Evolutionary conservation across 2,888 invertebrate genomes (phyloP).

Genomic region (Chloroclysta siterata): DNA sequence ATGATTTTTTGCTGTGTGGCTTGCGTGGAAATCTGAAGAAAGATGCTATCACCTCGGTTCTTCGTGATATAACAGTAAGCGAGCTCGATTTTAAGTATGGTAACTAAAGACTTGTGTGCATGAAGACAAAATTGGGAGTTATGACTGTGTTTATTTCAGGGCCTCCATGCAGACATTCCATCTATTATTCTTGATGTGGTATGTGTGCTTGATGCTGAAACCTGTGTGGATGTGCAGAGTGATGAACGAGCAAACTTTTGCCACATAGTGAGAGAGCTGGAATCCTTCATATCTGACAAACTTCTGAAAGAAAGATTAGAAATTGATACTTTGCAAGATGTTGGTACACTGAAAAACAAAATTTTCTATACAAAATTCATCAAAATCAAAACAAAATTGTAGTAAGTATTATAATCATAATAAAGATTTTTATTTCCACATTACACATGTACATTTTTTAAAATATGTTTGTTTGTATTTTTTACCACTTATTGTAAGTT

Average conservation of each 20-base stretch:
- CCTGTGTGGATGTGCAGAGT: slow-evolving; percentile 87
- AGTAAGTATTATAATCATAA: slow-evolving; percentile 89
- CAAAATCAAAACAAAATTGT: slow-evolving; percentile 98
- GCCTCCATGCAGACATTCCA: slow-evolving; percentile 91
- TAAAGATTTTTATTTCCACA: too few relatives aligned
- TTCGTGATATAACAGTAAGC: slow-evolving; percentile 91
- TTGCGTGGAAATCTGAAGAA: slow-evolving; percentile 90
- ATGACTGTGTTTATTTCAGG: slow-evolving; percentile 79
- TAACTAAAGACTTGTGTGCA: background rate
- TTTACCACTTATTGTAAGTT: too few relatives aligned
- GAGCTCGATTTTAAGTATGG: background rate
- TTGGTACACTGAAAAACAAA: slow-evolving; percentile 94
- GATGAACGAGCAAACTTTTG: slow-evolving; percentile 91
- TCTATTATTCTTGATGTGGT: slow-evolving; percentile 94
- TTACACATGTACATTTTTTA: too few relatives aligned
- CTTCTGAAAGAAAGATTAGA: slow-evolving; percentile 96
- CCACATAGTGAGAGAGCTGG: slow-evolving; percentile 91
- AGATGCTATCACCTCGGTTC: slow-evolving; percentile 89
- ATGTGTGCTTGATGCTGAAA: slow-evolving; percentile 93
- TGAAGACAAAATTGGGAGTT: background rate
- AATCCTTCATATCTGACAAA: slow-evolving; percentile 93
- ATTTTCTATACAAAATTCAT: slow-evolving; percentile 97
- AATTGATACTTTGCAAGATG: slow-evolving; percentile 96
- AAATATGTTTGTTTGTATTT: too few relatives aligned
- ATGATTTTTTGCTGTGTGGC: slow-evolving; percentile 92